Evolutionary conservation across 2,797 vertebrate species (phyloP), one percentile per base, ranked within the genome.

Genomic region (Microctenopoma stevenorrisi): DNA sequence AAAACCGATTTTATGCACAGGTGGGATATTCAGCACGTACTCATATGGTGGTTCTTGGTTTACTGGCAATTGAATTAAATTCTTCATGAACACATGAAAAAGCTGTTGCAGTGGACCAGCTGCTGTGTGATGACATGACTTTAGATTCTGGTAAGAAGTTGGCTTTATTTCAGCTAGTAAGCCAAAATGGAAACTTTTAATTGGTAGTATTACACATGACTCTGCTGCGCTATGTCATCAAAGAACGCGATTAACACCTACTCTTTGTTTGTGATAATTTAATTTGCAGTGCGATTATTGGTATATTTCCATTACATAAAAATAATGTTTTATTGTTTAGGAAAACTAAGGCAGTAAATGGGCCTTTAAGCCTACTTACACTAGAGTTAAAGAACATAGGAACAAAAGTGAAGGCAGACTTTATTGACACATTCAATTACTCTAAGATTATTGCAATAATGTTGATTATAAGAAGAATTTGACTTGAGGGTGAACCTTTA

Each of bases 1-100:
- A 65, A 79, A 82, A 74, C 42, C 38, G 51, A 83, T 72, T 81
- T 76, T 42, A 81, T 59, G 64, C 72, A 72, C 76, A 86, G 83
- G 76, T 91, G 79, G 58, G 53, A 68, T 56, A 52, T 50, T 65
- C 4, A 12, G 28, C 38, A 52, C 46, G 15, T 5, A 33, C 57
- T 46, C 57, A 74, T 43, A 56, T 40, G 50, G 49, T 44, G 22
- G 49, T 25, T 22, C 11, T 37, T 55, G 49, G 84, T 47, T 74
- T 57, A 52, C 55, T 75, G 63, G 33, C 18, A 77, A 37, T 15
- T 1, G 1, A 74, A 37, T 7, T 22, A 0, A 46, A 53, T 42
- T 18, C 40, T 26, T 43, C 65, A 61, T 68, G 25, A 72, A 26
- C 42, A 40, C 15, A 48, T 18, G 7, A 49, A 53, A 69, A 59